These are phyloP conservation scores for Dasypolia templi DNA, from an alignment of 2,888 invertebrate genomes.

Conservation along the genomic window DNA sequence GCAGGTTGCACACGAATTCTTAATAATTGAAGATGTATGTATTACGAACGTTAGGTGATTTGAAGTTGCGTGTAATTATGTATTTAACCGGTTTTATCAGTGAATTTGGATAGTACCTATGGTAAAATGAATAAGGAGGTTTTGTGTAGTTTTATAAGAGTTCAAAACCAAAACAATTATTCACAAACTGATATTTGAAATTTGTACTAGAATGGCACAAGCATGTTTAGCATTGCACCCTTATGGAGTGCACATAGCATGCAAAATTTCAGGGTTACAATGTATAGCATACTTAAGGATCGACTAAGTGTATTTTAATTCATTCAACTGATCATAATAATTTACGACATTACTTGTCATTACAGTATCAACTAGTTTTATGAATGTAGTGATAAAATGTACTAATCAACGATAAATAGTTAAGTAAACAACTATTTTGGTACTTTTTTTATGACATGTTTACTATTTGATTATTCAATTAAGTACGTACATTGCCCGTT, in stretches of 20 bases:
- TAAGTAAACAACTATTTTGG: not conserved
- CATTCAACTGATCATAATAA: not conserved
- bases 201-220: not conserved
- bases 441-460: not conserved
- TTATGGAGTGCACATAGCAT: no score
- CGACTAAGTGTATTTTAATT: not conserved
- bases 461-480: not conserved
- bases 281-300: not conserved
- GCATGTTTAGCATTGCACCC: not conserved
- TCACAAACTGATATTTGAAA: not conserved
- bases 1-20: conserved; percentile 8
- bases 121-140: not conserved
- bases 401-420: not conserved
- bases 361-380: not conserved
- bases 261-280: not conserved
- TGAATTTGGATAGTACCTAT: not conserved
- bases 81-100: conserved; percentile 4
- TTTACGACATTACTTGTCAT: not conserved
- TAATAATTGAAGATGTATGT: conserved; percentile 8
- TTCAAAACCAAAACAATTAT: not conserved
- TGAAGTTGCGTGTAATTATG: not conserved
- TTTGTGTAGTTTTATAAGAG: no score
- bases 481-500: not conserved
- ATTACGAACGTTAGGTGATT: conserved; percentile 21
- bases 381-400: not conserved